Conservation (phyloP, 23 tunicate genomes). For the Corella eumyota region DNA sequence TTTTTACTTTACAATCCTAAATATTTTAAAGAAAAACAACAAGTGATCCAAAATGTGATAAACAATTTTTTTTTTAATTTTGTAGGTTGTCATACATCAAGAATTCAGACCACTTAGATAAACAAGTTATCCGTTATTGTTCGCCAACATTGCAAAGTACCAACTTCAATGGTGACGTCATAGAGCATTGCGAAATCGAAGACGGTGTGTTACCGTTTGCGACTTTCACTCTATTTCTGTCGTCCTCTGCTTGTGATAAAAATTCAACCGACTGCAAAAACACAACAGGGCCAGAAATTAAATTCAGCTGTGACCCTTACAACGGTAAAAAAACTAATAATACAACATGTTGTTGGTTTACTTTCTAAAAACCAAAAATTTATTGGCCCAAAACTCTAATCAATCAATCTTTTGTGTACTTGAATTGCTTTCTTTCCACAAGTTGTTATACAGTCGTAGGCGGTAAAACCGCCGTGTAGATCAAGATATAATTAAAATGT, state of each 20-base stretch:
- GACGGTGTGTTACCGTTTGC: background rate
- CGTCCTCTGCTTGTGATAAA: background rate
- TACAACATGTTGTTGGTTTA: too few species aligned
- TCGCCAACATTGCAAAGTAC: background rate
- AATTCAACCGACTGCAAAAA: background rate
- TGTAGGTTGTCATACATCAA: conserved; percentile 1
- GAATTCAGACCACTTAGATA: background rate
- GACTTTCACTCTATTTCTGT: background rate
- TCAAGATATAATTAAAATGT: too few species aligned
- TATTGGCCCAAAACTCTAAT: too few species aligned
- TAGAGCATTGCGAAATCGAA: conserved; percentile 4
- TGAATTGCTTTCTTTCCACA: too few species aligned
- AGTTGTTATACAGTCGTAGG: too few species aligned
- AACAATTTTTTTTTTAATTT: too few species aligned
- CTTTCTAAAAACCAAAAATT: background rate
- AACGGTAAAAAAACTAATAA: too few species aligned
- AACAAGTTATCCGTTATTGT: background rate
- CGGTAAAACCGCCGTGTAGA: too few species aligned
- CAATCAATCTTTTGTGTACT: too few species aligned
- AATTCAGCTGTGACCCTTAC: conserved; percentile 1
- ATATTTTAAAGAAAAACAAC: too few species aligned
- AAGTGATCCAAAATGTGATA: too few species aligned
- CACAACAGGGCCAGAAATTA: background rate
- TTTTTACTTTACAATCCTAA: too few species aligned
- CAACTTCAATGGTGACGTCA: conserved; percentile 10